Percentiles rank a stretch among this genome's conserved stretches.
These are phyloP conservation scores for Ischnus inquisitorius DNA, from an alignment of 2,888 invertebrate species.

Conservation along the genomic window DNA sequence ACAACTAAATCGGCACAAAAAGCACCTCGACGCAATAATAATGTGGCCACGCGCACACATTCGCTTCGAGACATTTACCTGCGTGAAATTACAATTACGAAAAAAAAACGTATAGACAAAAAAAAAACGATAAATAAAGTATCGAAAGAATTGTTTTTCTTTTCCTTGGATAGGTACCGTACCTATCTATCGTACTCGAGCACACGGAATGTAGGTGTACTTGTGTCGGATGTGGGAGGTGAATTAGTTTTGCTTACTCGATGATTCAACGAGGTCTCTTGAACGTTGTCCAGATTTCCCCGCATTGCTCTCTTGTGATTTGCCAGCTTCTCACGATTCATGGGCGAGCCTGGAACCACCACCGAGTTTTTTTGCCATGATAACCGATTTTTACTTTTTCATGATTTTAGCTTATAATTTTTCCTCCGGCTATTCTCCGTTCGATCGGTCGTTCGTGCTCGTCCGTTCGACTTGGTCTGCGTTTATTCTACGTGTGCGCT, in stretches of 20 bases:
- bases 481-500: no score
- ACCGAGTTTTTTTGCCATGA: slow-evolving; percentile 63
- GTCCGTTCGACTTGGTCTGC: background rate
- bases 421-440: background rate
- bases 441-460: slow-evolving; percentile 5
- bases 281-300: slow-evolving; percentile 89
- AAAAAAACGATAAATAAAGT: slow-evolving; percentile 46
- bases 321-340: slow-evolving; percentile 93
- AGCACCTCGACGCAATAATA: slow-evolving; percentile 47
- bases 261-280: slow-evolving; percentile 92
- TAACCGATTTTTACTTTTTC: slow-evolving; percentile 7
- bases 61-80: slow-evolving; percentile 20
- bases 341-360: slow-evolving; percentile 90
- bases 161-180: slow-evolving; percentile 69
- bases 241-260: slow-evolving; percentile 88
- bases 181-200: slow-evolving; percentile 84
- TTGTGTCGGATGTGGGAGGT: slow-evolving; percentile 82
- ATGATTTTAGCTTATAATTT: background rate
- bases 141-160: slow-evolving; percentile 48
- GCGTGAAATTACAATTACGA: slow-evolving; percentile 20
- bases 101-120: slow-evolving; percentile 42
- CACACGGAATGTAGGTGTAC: slow-evolving; percentile 83
- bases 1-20: slow-evolving; percentile 60
- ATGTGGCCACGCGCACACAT: slow-evolving; percentile 26
- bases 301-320: slow-evolving; percentile 90